Conservation (phyloP, 1,140 invertebrate genomes). For the Aphidius gifuensis region DNA sequence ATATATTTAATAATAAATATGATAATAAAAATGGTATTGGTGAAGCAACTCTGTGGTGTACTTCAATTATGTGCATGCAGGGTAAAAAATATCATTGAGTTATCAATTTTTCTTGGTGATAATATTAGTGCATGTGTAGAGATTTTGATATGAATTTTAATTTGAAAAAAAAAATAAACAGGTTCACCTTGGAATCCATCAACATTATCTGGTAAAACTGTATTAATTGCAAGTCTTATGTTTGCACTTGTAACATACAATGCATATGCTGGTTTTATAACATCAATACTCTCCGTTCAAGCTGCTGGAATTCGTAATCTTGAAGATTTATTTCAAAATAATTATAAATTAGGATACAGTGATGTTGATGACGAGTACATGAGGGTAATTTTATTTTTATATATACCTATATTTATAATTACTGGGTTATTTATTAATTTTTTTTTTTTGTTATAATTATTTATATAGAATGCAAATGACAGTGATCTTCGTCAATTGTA, state of each 20-base stretch:
- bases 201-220: conserved; percentile 57
- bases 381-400: conserved; percentile 33
- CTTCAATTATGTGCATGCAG: conserved; percentile 64
- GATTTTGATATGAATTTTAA: neutral
- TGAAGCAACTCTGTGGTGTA: conserved; percentile 60
- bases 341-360: conserved; percentile 61
- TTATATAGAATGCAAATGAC: conserved; percentile 46
- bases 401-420: neutral
- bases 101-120: neutral
- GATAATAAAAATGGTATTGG: conserved; percentile 48
- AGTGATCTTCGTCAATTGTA: conserved; percentile 48
- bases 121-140: neutral
- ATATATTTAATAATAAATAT: conserved; percentile 32
- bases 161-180: conserved; percentile 30
- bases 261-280: conserved; percentile 63
- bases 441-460: neutral
- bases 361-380: conserved; percentile 48
- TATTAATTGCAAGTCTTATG: conserved; percentile 59
- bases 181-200: conserved; percentile 60
- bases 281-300: conserved; percentile 63
- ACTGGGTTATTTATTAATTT: neutral
- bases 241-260: conserved; percentile 62
- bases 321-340: conserved; percentile 58
- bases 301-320: conserved; percentile 58
- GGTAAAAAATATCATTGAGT: conserved; percentile 38